phyloP scores from a whole-genome alignment of 2,113 vertebrate genomes.

The Rhizomys pruinosus region DNA sequence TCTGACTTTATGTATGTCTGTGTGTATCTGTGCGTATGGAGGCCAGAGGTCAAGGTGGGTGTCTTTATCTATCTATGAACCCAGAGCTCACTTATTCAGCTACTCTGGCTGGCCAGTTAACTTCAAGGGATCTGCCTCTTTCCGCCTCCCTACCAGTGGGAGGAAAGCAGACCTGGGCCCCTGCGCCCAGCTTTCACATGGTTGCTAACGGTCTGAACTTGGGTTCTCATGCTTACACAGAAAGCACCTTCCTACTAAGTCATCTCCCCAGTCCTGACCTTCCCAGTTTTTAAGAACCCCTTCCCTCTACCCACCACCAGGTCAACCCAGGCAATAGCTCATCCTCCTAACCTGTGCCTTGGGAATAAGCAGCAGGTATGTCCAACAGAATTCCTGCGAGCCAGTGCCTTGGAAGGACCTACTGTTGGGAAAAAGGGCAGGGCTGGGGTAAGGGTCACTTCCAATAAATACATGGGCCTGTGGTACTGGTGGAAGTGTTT shows the following conservation, averaged over 20 bases:
- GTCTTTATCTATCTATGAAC: neutral
- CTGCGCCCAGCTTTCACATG: neutral
- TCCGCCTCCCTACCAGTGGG: neutral
- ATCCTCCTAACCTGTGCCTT: fast-evolving
- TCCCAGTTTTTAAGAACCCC: neutral
- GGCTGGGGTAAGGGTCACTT: neutral
- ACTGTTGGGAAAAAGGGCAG: neutral
- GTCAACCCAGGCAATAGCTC: neutral
- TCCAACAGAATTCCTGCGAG: fast-evolving
- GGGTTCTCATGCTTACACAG: neutral
- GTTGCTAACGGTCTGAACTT: neutral
- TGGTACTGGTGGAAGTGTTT: neutral
- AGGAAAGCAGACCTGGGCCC: no score
- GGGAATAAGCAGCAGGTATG: fast-evolving
- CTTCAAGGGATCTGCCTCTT: neutral
- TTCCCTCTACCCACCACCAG: neutral
- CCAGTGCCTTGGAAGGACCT: no score
- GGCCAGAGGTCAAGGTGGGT: neutral
- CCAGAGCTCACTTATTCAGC: neutral
- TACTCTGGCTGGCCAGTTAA: neutral
- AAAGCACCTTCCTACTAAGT: neutral
- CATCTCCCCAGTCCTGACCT: neutral
- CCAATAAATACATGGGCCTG: neutral
- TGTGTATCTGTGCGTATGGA: neutral
- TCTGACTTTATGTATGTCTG: neutral